phyloP scores from a whole-genome alignment of 2,888 invertebrate genomes.

The Crematogaster levior region DNA sequence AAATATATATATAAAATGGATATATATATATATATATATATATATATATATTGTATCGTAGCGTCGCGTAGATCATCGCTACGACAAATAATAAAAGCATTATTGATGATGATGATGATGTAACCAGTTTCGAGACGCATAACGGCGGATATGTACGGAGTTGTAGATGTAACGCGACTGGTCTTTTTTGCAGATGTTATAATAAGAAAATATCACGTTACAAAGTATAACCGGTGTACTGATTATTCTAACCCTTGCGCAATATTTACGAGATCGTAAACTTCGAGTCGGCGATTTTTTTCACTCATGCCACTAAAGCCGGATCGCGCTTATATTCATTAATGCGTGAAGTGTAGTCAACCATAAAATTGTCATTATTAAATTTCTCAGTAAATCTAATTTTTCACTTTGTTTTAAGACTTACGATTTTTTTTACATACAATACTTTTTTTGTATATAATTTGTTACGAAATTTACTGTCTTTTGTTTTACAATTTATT shows the following conservation, averaged over 20 bases:
- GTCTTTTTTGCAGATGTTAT: slow-evolving; percentile 67
- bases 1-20: slow-evolving; percentile 66
- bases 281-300: not conserved
- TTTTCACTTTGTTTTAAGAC: not conserved
- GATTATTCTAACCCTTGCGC: slow-evolving; percentile 46
- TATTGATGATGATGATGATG: slow-evolving; percentile 72
- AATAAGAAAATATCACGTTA: slow-evolving; percentile 70
- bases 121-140: slow-evolving; percentile 67
- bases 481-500: no score
- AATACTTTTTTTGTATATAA: no score
- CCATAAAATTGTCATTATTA: not conserved
- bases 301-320: not conserved
- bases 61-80: slow-evolving; percentile 68
- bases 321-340: not conserved
- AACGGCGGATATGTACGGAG: slow-evolving; percentile 61
- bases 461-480: no score
- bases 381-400: not conserved
- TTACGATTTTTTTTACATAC: not conserved
- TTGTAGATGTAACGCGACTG: slow-evolving; percentile 64
- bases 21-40: slow-evolving; percentile 69
- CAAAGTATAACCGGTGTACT: slow-evolving; percentile 40
- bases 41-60: slow-evolving; percentile 77
- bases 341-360: not conserved
- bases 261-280: not conserved
- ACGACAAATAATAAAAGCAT: slow-evolving; percentile 58